Conservation (phyloP, 2,888 invertebrate genomes). For the Hydraecia micacea region DNA sequence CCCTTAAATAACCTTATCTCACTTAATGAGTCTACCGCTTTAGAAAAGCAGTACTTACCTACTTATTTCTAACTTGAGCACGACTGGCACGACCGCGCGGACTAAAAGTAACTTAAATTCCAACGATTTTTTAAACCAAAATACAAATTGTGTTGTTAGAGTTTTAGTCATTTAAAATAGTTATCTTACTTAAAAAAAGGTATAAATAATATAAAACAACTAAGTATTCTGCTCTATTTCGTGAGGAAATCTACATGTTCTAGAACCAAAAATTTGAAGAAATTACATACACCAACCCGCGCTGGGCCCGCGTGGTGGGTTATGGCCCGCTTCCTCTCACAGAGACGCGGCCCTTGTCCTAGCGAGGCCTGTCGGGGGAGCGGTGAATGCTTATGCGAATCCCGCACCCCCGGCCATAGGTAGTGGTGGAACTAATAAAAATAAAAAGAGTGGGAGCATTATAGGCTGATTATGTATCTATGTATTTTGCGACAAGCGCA, state of each 20-base stretch:
- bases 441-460: too few species aligned
- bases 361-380: too few species aligned
- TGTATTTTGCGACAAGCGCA: background rate
- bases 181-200: too few species aligned
- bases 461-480: background rate
- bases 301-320: background rate
- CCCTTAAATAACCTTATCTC: conserved; percentile 34
- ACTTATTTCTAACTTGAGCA: conserved; percentile 35
- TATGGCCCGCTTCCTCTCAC: background rate
- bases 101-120: too few species aligned
- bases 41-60: conserved; percentile 36
- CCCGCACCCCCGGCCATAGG: too few species aligned
- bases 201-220: too few species aligned
- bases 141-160: background rate
- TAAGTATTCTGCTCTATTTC: too few species aligned
- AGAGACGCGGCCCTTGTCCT: too few species aligned
- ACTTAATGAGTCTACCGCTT: conserved; percentile 37
- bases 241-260: background rate
- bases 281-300: background rate
- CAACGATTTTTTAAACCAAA: background rate
- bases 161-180: too few species aligned
- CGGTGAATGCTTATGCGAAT: too few species aligned
- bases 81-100: background rate
- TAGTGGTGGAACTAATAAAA: too few species aligned
- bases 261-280: background rate